Percentiles rank a stretch among this genome's conserved stretches.
phyloP scores from a whole-genome alignment of 2,888 invertebrate species.

The Leucozona laternaria region DNA sequence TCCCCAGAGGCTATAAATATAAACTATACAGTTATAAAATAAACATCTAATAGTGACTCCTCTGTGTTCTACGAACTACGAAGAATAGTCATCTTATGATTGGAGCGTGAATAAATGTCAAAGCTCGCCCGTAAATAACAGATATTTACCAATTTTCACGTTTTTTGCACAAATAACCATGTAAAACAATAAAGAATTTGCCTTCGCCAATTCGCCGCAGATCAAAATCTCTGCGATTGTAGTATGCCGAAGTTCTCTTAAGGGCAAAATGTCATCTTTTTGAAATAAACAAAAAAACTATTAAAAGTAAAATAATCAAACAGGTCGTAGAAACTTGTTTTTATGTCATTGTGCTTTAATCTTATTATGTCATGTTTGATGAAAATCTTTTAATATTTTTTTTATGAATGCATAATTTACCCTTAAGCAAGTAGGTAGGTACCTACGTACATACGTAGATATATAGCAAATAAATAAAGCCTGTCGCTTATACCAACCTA shows the following conservation, averaged over 20 bases:
- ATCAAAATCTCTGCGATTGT: conserved; percentile 36
- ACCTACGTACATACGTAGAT: background rate
- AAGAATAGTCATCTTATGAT: background rate
- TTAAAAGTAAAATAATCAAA: background rate
- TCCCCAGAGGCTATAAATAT: background rate
- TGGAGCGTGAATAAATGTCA: conserved; percentile 28
- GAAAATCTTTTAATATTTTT: background rate
- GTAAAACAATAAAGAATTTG: conserved; percentile 38
- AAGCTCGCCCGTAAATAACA: conserved; percentile 44
- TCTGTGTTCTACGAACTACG: background rate
- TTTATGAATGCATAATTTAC: background rate
- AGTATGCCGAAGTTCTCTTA: conserved; percentile 18
- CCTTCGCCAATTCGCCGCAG: conserved; percentile 45
- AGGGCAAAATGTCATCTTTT: conserved; percentile 22
- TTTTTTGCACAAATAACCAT: conserved; percentile 44
- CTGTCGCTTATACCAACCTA: conserved; percentile 25
- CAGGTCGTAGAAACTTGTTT: background rate
- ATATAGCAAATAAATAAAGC: background rate
- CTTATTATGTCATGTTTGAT: background rate
- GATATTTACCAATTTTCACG: conserved; percentile 48
- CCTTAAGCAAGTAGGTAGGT: background rate
- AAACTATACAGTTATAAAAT: background rate
- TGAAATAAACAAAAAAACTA: background rate
- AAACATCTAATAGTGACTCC: conserved; percentile 50
- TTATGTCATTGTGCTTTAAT: background rate